phyloP scores from a whole-genome alignment of 2,888 invertebrate species.

The Eurytoma adleriae region DNA sequence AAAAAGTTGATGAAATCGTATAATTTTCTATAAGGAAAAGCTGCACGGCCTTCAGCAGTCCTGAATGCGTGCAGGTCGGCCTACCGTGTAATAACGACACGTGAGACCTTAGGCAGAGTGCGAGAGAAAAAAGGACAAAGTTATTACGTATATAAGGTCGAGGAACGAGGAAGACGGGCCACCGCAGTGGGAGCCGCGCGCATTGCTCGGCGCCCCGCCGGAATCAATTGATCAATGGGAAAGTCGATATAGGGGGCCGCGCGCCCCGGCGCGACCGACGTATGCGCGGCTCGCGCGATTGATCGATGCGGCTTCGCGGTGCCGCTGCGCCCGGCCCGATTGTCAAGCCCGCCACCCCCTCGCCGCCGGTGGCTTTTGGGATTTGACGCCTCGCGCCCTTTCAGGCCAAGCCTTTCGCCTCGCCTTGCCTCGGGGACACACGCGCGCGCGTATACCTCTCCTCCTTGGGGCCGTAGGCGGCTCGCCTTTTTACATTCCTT shows the following conservation, averaged over 20 bases:
- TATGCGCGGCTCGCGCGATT: slow-evolving; percentile 50
- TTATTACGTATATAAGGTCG: no score
- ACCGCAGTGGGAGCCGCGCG: slow-evolving; percentile 13
- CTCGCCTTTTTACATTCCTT: not conserved
- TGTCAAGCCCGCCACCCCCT: not conserved
- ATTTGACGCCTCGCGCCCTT: slow-evolving; percentile 44
- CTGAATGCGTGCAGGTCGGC: no score
- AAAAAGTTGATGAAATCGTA: no score
- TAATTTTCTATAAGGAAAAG: no score
- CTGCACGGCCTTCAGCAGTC: no score
- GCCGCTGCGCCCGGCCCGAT: slow-evolving; percentile 22
- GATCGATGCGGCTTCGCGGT: slow-evolving; percentile 60
- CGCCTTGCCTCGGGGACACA: not conserved
- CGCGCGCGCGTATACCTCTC: not conserved
- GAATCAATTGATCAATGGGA: slow-evolving; percentile 54
- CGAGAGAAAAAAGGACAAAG: no score
- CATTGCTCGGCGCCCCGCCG: not conserved
- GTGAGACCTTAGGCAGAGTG: no score
- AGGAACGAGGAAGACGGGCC: not conserved
- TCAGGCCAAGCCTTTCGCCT: not conserved
- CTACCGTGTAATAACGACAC: no score
- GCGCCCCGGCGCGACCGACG: not conserved
- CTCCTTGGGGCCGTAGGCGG: not conserved
- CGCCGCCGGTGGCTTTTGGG: slow-evolving; percentile 34
- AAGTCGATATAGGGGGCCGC: slow-evolving; percentile 25